These are phyloP conservation scores for Decapterus maruadsi DNA, from an alignment of 2,797 vertebrate species.

Conservation along the genomic window DNA sequence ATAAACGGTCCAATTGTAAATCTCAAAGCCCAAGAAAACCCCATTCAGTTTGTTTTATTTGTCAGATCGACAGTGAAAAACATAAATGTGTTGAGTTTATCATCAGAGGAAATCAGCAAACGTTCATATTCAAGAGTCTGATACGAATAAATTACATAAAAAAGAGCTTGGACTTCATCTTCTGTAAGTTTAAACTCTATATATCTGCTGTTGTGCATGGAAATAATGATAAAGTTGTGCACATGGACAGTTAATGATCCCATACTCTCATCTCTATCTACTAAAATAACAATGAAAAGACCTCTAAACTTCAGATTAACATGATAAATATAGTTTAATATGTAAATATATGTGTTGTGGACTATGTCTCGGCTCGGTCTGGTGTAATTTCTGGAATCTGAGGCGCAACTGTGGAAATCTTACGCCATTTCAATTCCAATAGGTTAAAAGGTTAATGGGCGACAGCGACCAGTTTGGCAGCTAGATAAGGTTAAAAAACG, in stretches of 20 bases:
- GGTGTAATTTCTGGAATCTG: neutral
- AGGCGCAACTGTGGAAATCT: neutral
- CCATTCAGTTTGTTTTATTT: neutral
- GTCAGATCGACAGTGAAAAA: neutral
- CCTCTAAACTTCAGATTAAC: neutral
- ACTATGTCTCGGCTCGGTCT: neutral
- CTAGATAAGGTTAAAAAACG: conserved; percentile 8
- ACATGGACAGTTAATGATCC: neutral
- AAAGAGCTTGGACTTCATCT: neutral
- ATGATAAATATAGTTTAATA: neutral
- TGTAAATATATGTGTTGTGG: neutral
- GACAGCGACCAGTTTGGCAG: conserved; percentile 20
- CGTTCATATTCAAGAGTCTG: neutral
- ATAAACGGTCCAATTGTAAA: neutral
- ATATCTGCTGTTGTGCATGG: no score
- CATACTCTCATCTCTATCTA: neutral
- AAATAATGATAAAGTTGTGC: no score
- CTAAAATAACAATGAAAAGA: neutral
- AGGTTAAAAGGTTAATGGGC: conserved; percentile 24
- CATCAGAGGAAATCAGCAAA: neutral
- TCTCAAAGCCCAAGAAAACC: neutral
- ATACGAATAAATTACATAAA: neutral
- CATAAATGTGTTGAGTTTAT: neutral
- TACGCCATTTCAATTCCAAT: neutral
- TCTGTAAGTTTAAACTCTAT: no score